Evolutionary conservation across 2,113 vertebrate genomes (phyloP).

Genomic region (Neogale vison): DNA sequence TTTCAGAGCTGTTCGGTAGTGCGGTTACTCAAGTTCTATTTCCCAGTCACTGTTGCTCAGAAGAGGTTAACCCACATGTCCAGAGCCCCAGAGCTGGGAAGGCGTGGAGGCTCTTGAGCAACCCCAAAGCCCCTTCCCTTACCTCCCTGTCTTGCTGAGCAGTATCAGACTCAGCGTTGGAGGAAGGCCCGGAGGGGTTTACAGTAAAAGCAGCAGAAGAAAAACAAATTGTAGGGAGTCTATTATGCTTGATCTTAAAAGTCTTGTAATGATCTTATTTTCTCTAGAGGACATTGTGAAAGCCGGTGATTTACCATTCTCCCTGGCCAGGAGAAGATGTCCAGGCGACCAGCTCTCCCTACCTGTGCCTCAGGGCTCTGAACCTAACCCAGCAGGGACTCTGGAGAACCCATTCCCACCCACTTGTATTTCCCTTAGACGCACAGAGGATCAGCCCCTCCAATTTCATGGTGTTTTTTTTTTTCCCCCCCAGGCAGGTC

Average conservation of each 20-base stretch:
- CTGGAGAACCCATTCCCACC: background rate
- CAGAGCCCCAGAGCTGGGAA: background rate
- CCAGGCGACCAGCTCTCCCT: background rate
- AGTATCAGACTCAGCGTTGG: background rate
- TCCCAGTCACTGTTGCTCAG: background rate
- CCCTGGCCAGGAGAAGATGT: background rate
- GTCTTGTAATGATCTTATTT: slow-evolving; percentile 7
- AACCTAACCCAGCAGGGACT: background rate
- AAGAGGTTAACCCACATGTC: background rate
- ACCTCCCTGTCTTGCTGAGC: background rate
- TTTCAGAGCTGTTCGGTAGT: background rate
- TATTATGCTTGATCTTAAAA: slow-evolving; percentile 62
- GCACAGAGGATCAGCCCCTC: background rate
- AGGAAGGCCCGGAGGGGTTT: slow-evolving; percentile 6
- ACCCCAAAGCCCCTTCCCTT: background rate
- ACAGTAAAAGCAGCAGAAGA: slow-evolving; percentile 37
- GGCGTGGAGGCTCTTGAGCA: background rate
- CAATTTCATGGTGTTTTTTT: background rate
- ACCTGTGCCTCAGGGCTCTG: background rate
- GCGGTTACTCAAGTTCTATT: background rate
- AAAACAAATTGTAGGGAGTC: slow-evolving; percentile 47
- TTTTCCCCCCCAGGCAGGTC: background rate
- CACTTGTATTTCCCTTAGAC: background rate
- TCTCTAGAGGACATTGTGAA: slow-evolving; percentile 38
- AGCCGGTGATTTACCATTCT: background rate